Evolutionary conservation across 1,140 invertebrate species (phyloP).

Genomic region (Bombus difficillimus): DNA sequence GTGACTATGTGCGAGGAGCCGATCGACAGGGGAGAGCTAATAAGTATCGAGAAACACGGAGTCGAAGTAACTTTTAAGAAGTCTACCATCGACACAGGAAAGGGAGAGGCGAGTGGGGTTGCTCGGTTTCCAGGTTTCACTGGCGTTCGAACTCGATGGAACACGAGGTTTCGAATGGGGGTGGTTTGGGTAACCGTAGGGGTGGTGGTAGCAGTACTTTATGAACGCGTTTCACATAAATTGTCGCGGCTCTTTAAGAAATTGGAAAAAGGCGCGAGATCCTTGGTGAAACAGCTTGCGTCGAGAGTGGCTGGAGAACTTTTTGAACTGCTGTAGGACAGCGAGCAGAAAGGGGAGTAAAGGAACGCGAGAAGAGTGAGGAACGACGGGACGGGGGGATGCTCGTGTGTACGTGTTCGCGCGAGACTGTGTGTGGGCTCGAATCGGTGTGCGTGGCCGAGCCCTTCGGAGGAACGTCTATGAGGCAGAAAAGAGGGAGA

Average conservation of each 20-base stretch:
- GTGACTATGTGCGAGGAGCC: constrained; percentile 47
- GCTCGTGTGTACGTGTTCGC: background rate
- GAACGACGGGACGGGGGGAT: constrained; percentile 50
- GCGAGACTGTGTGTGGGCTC: background rate
- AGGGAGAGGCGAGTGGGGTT: background rate
- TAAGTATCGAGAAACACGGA: constrained; percentile 81
- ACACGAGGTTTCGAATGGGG: background rate
- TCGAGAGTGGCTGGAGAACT: constrained; percentile 80
- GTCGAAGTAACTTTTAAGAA: constrained; percentile 80
- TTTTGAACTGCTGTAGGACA: constrained; percentile 75
- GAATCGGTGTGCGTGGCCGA: background rate
- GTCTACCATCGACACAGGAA: constrained; percentile 41
- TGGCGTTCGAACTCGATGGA: constrained; percentile 22
- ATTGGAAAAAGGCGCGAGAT: constrained; percentile 80
- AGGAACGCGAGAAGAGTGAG: constrained; percentile 25
- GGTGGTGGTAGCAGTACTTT: constrained; percentile 76
- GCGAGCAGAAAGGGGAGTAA: constrained; percentile 36
- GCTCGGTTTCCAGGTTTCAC: constrained; percentile 45
- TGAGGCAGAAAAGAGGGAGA: constrained; percentile 6
- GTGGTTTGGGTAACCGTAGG: constrained; percentile 26
- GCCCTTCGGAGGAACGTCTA: constrained; percentile 21
- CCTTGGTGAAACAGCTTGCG: constrained; percentile 80
- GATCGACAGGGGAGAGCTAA: constrained; percentile 75
- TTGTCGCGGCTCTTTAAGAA: constrained; percentile 83
- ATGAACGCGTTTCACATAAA: constrained; percentile 83